Conservation (phyloP, 2,888 invertebrate genomes). For the Sabellastarte sp. region DNA sequence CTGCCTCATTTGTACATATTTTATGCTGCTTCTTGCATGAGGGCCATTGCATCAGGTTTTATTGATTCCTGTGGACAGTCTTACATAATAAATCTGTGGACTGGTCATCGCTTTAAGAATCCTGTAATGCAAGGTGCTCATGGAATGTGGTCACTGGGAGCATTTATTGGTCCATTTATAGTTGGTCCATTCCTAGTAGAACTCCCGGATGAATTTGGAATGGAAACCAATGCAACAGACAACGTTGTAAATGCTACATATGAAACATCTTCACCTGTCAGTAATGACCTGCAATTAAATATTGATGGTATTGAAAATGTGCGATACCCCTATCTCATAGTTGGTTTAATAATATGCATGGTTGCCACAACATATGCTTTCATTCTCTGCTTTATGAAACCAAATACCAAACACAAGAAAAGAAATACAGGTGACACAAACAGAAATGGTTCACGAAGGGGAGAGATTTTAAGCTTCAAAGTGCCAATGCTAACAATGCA, state of each 20-base stretch:
- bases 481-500: not conserved
- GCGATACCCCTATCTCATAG: not conserved
- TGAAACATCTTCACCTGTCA: not conserved
- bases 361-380: not conserved
- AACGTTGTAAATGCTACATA: not conserved
- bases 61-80: not conserved
- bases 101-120: not conserved
- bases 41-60: not conserved
- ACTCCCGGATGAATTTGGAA: not conserved
- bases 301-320: not conserved
- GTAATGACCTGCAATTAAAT: too few relatives aligned
- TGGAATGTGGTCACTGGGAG: not conserved
- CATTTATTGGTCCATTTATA: not conserved
- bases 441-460: too few relatives aligned
- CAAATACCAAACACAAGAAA: too few relatives aligned
- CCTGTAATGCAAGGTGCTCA: not conserved
- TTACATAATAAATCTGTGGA: not conserved
- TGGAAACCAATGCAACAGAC: not conserved
- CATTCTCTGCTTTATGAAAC: not conserved
- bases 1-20: not conserved
- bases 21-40: not conserved
- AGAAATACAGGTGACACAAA: too few relatives aligned
- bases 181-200: not conserved
- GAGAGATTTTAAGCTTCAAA: too few relatives aligned
- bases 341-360: not conserved